Evolutionary conservation across 2,113 vertebrate genomes (phyloP), one percentile per base, ranked within the genome.

Genomic region (Balaeniceps rex): DNA sequence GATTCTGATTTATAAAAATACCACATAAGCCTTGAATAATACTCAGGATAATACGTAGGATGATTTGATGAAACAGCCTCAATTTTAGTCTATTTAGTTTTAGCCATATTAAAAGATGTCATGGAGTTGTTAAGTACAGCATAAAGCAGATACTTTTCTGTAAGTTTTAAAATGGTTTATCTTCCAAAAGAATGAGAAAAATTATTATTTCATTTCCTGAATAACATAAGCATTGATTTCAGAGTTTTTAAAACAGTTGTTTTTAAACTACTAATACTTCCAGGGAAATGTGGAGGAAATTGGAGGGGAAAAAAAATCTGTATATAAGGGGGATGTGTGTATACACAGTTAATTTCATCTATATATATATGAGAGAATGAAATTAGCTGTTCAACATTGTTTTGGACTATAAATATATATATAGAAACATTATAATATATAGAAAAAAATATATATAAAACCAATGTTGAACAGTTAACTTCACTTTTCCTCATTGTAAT

Each of bases 241-340:
- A 65, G 26, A 47, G 12, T 8, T 52, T 83, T 69, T 40, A 2
- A 44, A 85, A 22, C 8, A 46, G 6, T 61, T 79, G 17, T 8
- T 88, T 93, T 90, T 63, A 49, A 65, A 85, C 10, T 85, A 22
- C 46, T 72, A 79, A 33, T 76, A 54, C 5, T 44, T 90, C 18
- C 9, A 51, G 28, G 44, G 52, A 65, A 76, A 57, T 65, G 12
- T 28, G 19, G 29, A 70, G 33, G 69, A 46, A 91, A 70, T 46
- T 54, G 12, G 21, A 25, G 13, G 26, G 26, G 26, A 11, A 10
- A 11, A 25, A 14, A 13, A 51, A 51, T 51, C 19, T 19, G 25
- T 51, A 23, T 8, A 33, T 33, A 55, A 19, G 11, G 11, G 6
- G 4, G 12, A 8, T 1, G 0, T 6, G 8, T 78, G 3, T 55